Percentiles rank a stretch among this genome's conserved stretches.
These are phyloP conservation scores for Alethe castanea DNA, from an alignment of 2,113 vertebrate genomes.

Conservation along the genomic window DNA sequence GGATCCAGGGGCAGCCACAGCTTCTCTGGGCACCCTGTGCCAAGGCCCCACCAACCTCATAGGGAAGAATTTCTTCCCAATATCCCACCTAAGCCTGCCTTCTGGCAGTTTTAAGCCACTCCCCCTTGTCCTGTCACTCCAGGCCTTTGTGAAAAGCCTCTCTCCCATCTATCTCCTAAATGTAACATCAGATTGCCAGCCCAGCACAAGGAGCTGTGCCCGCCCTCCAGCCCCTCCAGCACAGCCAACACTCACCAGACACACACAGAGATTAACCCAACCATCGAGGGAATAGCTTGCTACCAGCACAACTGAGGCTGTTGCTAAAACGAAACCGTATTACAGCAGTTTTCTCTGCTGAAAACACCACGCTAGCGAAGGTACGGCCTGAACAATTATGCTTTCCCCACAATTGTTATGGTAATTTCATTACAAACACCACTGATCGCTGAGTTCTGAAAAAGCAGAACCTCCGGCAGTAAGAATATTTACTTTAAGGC, in stretches of 20 bases:
- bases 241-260: neutral
- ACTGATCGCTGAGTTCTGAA: rapidly evolving
- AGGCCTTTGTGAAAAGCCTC: neutral
- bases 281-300: rapidly evolving
- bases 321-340: too few relatives aligned
- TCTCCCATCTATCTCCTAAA: rapidly evolving
- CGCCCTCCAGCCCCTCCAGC: neutral
- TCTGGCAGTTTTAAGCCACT: neutral
- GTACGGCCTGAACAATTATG: rapidly evolving
- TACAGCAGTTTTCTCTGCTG: neutral
- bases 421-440: neutral
- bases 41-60: rapidly evolving
- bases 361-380: neutral
- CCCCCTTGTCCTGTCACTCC: neutral
- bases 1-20: neutral
- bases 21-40: neutral
- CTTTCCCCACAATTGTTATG: neutral
- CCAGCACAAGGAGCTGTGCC: neutral
- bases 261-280: neutral
- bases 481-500: neutral
- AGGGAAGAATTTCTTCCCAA: rapidly evolving
- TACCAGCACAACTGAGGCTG: neutral
- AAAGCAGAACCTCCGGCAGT: neutral
- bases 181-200: rapidly evolving
- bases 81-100: neutral